A percentile compares a stretch with the other conserved stretches of the same genome.
Conservation (phyloP, 2,797 vertebrate genomes). For the Mus caroli region DNA sequence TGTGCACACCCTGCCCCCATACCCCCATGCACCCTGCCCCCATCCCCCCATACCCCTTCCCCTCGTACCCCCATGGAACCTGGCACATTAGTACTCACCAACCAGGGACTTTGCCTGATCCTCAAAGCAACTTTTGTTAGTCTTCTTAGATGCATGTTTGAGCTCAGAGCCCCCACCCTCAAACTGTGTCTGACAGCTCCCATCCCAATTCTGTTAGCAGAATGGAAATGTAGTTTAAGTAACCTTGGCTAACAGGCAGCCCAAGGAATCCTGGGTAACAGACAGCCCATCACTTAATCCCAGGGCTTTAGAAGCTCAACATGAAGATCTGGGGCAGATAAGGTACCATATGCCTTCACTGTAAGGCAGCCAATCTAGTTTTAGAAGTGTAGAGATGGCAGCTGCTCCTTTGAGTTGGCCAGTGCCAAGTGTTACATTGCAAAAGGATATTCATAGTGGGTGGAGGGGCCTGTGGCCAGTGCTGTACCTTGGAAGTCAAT, state of each 20-base stretch:
- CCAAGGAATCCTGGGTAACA: background rate
- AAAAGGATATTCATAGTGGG: background rate
- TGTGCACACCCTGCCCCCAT: background rate
- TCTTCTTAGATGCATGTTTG: background rate
- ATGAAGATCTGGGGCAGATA: background rate
- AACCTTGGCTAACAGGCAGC: background rate
- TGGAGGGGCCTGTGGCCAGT: background rate
- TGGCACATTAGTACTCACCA: background rate
- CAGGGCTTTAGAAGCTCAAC: slow-evolving; percentile 21
- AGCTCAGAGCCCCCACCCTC: background rate
- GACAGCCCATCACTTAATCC: background rate
- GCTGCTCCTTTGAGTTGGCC: slow-evolving; percentile 6
- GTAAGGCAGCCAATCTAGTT: background rate
- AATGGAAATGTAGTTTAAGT: background rate
- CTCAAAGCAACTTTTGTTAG: background rate
- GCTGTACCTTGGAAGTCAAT: background rate
- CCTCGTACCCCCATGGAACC: background rate
- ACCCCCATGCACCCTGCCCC: background rate
- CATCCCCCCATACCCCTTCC: too few relatives aligned
- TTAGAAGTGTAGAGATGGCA: background rate
- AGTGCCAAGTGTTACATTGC: background rate
- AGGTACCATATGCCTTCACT: background rate
- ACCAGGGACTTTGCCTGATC: background rate
- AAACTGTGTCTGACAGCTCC: background rate
- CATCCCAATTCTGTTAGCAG: background rate